Evolutionary conservation across 2,113 vertebrate genomes (phyloP).

Genomic region (Oryctolagus cuniculus): mOryCun1.1 NC_091438.1:78534001-78534500

Average conservation of each 20-base stretch:
- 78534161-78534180: constrained; percentile 43
- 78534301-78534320: too few species aligned
- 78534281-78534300: not conserved
- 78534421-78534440: too few species aligned
- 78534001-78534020: constrained; percentile 32
- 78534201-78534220: not conserved
- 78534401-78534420: too few species aligned
- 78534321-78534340: too few species aligned
- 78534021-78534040: constrained; percentile 1
- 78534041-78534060: not conserved
- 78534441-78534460: too few species aligned
- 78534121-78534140: constrained; percentile 17
- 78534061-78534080: constrained; percentile 37
- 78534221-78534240: not conserved
- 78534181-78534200: not conserved
- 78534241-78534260: not conserved
- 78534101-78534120: not conserved
- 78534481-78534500: too few species aligned
- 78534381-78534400: too few species aligned
- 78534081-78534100: constrained; percentile 24
- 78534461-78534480: too few species aligned
- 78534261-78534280: not conserved
- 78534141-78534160: not conserved
- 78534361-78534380: too few species aligned
- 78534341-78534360: too few species aligned